Evolutionary conservation across 2,888 invertebrate species (phyloP), one percentile per base, ranked within the genome.

Genomic region (Dioctria rufipes): DNA sequence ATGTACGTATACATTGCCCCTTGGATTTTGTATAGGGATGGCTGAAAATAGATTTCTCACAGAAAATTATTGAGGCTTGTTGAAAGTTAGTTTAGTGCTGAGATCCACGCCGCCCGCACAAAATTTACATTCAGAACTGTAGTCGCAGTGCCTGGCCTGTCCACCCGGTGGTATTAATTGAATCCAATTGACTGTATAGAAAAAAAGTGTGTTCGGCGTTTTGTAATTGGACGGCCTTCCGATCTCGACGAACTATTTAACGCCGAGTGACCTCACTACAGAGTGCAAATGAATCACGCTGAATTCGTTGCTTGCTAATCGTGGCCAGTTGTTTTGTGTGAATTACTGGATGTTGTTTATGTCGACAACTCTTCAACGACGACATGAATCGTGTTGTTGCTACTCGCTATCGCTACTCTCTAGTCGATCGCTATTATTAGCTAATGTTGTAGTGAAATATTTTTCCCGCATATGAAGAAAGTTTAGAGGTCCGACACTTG

Each of bases 21-120:
- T 25, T 25, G 25, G 25, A 25, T 25, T 25, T n/a, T 11, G 13
- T 60, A 60, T 25, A 60, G 39, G 6, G 42, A 60, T 6, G 39
- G 43, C 43, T 60, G 43, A 75, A 75, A 75, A 75, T 75, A 75
- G 75, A 75, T 60, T 75, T 75, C 37, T 42, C 25, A 63, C 63
- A 25, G 63, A 63, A 25, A 25, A 25, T 25, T 25, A 1, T 61
- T 13, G 77, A 65, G 65, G 43, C 61, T 54, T 60, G 58, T 40
- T 49, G 42, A 13, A 9, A 43, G 37, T 42, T 43, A 61, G 77
- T 61, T 63, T 11, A 42, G 49, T 77, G 58, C 60, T 42, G 42
- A 25, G 37, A 46, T 11, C 46, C 63, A 77, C 5, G 9, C 61
- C 77, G 77, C 77, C 77, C 77, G 63, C 77, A 77, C 49, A 63